phyloP scores from a whole-genome alignment of 1,140 invertebrate species.

The Musca vetustissima region DNA sequence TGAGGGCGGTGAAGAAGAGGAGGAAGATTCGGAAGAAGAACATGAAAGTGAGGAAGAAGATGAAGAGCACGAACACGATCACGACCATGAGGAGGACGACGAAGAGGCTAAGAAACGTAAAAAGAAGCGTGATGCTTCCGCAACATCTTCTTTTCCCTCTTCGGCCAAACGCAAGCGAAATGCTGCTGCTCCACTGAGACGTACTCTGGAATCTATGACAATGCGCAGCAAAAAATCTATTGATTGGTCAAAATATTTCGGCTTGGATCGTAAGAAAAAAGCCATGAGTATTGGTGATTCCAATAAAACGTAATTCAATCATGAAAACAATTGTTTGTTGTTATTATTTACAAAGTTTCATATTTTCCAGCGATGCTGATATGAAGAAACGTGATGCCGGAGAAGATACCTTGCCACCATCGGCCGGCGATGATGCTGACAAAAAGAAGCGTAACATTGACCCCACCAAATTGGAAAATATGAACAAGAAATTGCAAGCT shows the following conservation, averaged over 20 bases:
- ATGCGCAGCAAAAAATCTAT: slow-evolving; percentile 70
- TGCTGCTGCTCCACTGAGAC: background rate
- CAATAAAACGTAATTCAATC: slow-evolving; percentile 2
- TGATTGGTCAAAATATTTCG: slow-evolving; percentile 84
- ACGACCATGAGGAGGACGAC: slow-evolving; percentile 55
- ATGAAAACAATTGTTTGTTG: background rate
- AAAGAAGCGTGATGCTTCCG: slow-evolving; percentile 37
- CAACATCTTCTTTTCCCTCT: no score
- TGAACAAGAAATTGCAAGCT: slow-evolving; percentile 70
- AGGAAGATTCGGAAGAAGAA: slow-evolving; percentile 56
- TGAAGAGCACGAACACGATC: slow-evolving; percentile 54
- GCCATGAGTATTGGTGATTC: slow-evolving; percentile 37
- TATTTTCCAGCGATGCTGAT: slow-evolving; percentile 18
- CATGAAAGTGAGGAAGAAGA: slow-evolving; percentile 55
- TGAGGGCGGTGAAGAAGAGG: slow-evolving; percentile 56
- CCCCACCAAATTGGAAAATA: slow-evolving; percentile 62
- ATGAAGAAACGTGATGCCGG: slow-evolving; percentile 35
- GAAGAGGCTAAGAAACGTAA: slow-evolving; percentile 55
- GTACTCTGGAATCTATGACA: slow-evolving; percentile 30
- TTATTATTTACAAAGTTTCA: background rate
- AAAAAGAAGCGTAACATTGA: slow-evolving; percentile 49
- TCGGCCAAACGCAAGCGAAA: slow-evolving; percentile 7
- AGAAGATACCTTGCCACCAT: slow-evolving; percentile 23
- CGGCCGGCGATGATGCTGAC: slow-evolving; percentile 29
- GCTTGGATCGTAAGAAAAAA: slow-evolving; percentile 75